These are phyloP conservation scores for Andrena trimmerana DNA, from an alignment of 2,888 invertebrate genomes.

Conservation along the genomic window DNA sequence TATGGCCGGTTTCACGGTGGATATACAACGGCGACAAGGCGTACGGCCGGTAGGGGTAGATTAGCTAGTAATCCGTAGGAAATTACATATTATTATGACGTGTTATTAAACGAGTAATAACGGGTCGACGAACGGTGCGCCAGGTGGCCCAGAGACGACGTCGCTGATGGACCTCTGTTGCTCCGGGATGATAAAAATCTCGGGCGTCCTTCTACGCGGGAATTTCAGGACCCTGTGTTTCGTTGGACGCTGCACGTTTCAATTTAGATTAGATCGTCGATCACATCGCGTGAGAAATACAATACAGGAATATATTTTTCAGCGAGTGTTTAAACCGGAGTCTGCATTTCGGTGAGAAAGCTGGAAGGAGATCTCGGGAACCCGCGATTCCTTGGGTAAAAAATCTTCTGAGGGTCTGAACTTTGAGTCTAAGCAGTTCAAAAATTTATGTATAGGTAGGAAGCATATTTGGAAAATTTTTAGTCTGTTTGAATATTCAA, in stretches of 20 bases:
- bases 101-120: constrained; percentile 81
- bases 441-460: too few species aligned
- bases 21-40: not conserved
- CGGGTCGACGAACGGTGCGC: constrained; percentile 60
- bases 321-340: too few species aligned
- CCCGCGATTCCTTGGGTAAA: too few species aligned
- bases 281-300: too few species aligned
- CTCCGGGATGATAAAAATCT: constrained; percentile 62
- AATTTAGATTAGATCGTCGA: too few species aligned
- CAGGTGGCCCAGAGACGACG: constrained; percentile 69
- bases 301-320: too few species aligned
- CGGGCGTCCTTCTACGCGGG: constrained; percentile 32
- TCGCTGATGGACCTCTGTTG: constrained; percentile 66
- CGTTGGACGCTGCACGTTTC: not conserved
- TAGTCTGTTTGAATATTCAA: too few species aligned
- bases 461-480: too few species aligned
- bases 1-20: not conserved
- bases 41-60: constrained; percentile 17
- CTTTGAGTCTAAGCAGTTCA: too few species aligned
- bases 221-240: not conserved
- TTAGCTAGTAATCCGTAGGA: constrained; percentile 67
- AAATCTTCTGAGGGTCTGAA: too few species aligned
- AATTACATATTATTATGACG: constrained; percentile 79
- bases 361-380: too few species aligned
- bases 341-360: too few species aligned